Evolutionary conservation across 1,140 invertebrate genomes (phyloP).

Genomic region (Apis laboriosa): DNA sequence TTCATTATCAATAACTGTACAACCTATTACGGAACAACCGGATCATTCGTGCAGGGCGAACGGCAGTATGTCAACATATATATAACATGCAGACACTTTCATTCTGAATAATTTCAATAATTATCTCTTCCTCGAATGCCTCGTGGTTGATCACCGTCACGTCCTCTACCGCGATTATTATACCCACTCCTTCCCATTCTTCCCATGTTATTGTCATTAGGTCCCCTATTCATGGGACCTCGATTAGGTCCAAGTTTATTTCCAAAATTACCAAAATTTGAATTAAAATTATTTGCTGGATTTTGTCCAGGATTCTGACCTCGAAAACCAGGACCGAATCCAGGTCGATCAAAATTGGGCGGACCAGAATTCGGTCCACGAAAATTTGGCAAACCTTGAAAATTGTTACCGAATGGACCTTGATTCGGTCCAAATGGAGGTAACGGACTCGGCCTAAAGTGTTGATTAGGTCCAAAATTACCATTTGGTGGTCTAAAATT

Average conservation of each 20-base stretch:
- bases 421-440: conserved; percentile 70
- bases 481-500: conserved; percentile 75
- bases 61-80: conserved; percentile 1
- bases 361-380: conserved; percentile 67
- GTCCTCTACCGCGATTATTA: conserved; percentile 72
- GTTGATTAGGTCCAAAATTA: conserved; percentile 74
- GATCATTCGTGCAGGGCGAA: not conserved
- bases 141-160: conserved; percentile 72
- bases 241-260: conserved; percentile 72
- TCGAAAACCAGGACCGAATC: conserved; percentile 73
- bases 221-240: conserved; percentile 63
- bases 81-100: conserved; percentile 4
- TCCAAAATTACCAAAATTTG: conserved; percentile 66
- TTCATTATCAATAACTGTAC: conserved; percentile 15
- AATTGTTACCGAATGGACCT: conserved; percentile 66
- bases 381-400: conserved; percentile 74
- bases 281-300: conserved; percentile 62
- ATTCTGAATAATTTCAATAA: conserved; percentile 63
- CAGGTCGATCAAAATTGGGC: conserved; percentile 73
- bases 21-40: not conserved
- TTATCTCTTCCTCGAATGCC: conserved; percentile 72
- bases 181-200: conserved; percentile 72
- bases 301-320: conserved; percentile 62
- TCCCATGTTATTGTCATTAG: conserved; percentile 70
- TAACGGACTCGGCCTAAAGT: conserved; percentile 72